Evolutionary conservation across 2,888 invertebrate genomes (phyloP).

Genomic region (Anthophora plumipes): DNA sequence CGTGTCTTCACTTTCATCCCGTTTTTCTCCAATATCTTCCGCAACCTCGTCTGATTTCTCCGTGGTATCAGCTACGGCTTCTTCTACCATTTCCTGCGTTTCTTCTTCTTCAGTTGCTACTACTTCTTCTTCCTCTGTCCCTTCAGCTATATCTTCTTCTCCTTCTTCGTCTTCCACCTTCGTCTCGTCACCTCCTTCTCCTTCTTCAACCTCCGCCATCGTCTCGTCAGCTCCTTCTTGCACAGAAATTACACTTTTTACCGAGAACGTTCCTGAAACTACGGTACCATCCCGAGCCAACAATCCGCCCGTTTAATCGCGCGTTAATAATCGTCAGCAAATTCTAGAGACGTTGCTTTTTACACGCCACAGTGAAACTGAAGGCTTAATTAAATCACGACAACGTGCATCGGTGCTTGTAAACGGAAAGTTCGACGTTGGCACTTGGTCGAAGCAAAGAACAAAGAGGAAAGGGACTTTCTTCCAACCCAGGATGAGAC

Average conservation of each 20-base stretch:
- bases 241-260: background rate
- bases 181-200: no score
- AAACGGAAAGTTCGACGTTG: background rate
- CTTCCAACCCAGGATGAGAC: constrained; percentile 5
- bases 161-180: background rate
- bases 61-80: background rate
- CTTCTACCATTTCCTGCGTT: background rate
- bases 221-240: no score
- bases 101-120: no score
- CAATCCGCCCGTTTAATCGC: background rate
- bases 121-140: background rate
- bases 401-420: background rate
- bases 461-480: constrained; percentile 32
- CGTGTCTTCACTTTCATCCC: background rate
- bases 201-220: background rate
- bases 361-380: background rate
- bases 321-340: constrained; percentile 1
- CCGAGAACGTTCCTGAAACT: background rate
- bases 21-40: background rate
- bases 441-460: background rate
- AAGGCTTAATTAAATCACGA: constrained; percentile 23
- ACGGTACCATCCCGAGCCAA: background rate
- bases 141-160: background rate
- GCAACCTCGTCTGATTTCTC: background rate
- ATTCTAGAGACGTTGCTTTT: background rate